Conservation (phyloP, 2,888 invertebrate species). For the Nebria brevicollis region DNA sequence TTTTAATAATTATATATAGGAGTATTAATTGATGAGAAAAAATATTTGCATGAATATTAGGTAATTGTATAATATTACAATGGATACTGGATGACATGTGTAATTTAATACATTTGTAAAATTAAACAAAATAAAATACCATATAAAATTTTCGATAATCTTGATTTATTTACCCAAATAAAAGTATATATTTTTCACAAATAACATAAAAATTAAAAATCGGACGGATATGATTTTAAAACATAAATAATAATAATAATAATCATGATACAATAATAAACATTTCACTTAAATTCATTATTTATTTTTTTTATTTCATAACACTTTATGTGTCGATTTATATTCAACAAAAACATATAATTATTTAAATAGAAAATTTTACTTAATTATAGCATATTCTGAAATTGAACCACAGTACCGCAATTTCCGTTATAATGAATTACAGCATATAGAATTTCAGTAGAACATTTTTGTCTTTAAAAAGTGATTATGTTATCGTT, state of each 20-base stretch:
- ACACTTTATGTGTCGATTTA: neutral
- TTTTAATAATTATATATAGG: no score
- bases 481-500: no score
- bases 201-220: conserved; percentile 36
- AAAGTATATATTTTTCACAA: conserved; percentile 14
- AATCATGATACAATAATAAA: neutral
- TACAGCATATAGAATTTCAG: no score
- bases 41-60: no score
- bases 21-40: no score
- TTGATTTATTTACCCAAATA: conserved; percentile 43
- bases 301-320: neutral
- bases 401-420: no score
- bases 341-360: neutral
- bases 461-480: no score
- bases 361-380: neutral
- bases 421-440: no score
- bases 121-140: neutral
- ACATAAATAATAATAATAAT: conserved; percentile 41
- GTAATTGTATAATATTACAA: no score
- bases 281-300: neutral
- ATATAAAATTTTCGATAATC: conserved; percentile 19
- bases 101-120: neutral
- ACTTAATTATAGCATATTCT: no score
- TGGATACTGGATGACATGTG: no score
- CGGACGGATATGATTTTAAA: conserved; percentile 42